Conservation (phyloP, 2,113 vertebrate genomes). For the Chaenocephalus aceratus region DNA sequence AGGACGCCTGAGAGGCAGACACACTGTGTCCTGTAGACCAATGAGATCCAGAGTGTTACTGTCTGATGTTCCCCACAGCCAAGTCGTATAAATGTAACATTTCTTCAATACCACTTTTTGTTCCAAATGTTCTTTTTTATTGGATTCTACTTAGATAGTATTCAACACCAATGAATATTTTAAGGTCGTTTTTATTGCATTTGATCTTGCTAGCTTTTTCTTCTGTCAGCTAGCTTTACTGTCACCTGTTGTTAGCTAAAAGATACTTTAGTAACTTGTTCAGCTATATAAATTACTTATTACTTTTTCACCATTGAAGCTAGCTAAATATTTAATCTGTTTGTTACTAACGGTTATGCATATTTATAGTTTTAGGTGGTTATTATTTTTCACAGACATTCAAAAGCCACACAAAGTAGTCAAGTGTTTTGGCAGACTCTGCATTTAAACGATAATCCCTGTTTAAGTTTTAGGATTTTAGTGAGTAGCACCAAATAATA, state of each 20-base stretch:
- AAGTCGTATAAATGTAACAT: not conserved
- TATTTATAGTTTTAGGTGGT: not conserved
- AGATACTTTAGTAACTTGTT: not conserved
- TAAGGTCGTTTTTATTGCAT: not conserved
- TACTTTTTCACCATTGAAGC: not conserved
- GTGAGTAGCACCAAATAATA: not conserved
- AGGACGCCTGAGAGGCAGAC: conserved; percentile 12
- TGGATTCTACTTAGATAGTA: not conserved
- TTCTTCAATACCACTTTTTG: not conserved
- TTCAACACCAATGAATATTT: not conserved
- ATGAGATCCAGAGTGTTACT: not conserved
- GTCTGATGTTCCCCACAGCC: not conserved
- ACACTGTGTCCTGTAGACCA: not conserved
- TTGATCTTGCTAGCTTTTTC: not conserved
- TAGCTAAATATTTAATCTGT: not conserved
- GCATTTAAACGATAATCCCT: not conserved
- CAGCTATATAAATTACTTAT: not conserved
- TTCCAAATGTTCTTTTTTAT: not conserved
- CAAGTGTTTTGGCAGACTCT: too few relatives aligned
- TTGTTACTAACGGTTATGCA: not conserved
- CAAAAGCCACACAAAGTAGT: too few relatives aligned
- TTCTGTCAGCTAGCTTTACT: not conserved
- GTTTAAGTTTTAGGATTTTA: not conserved
- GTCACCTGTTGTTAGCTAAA: not conserved
- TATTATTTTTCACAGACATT: too few relatives aligned